Conservation (phyloP, 2,797 vertebrate genomes). For the Darevskia nairensis region DNA sequence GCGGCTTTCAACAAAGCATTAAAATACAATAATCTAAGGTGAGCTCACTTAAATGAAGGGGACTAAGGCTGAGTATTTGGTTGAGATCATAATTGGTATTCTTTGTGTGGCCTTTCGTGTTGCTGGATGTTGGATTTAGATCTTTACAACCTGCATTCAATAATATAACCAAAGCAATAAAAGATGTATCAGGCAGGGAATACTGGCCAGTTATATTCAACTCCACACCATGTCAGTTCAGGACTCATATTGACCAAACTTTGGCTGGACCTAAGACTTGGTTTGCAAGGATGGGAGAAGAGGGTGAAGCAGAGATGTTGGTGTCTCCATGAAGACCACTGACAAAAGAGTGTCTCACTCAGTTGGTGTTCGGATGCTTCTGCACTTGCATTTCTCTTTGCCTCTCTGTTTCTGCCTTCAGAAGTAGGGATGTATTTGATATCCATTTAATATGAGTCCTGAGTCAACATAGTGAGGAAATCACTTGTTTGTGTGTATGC, state of each 20-base stretch:
- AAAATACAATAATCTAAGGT: no score
- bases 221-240: slow-evolving; percentile 61
- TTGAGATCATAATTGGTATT: slow-evolving; percentile 54
- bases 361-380: slow-evolving; percentile 90
- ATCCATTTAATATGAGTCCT: slow-evolving; percentile 38
- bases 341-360: slow-evolving; percentile 89
- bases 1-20: no score
- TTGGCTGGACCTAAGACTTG: slow-evolving; percentile 47
- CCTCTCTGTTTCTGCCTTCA: slow-evolving; percentile 48
- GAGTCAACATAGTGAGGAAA: slow-evolving; percentile 66
- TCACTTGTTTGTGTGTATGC: slow-evolving; percentile 65
- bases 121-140: slow-evolving; percentile 58
- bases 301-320: slow-evolving; percentile 63
- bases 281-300: slow-evolving; percentile 43
- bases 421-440: slow-evolving; percentile 60
- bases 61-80: slow-evolving; percentile 29
- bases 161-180: slow-evolving; percentile 82
- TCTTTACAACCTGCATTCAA: slow-evolving; percentile 69
- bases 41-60: slow-evolving; percentile 50
- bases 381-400: slow-evolving; percentile 75
- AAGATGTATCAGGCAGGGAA: slow-evolving; percentile 76
- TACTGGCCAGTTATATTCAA: slow-evolving; percentile 79
- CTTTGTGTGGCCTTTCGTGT: slow-evolving; percentile 59
- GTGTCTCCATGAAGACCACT: slow-evolving; percentile 91
- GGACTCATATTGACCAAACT: slow-evolving; percentile 52